Evolutionary conservation across 2,888 invertebrate genomes (phyloP).

Genomic region (Serripes groenlandicus): DNA sequence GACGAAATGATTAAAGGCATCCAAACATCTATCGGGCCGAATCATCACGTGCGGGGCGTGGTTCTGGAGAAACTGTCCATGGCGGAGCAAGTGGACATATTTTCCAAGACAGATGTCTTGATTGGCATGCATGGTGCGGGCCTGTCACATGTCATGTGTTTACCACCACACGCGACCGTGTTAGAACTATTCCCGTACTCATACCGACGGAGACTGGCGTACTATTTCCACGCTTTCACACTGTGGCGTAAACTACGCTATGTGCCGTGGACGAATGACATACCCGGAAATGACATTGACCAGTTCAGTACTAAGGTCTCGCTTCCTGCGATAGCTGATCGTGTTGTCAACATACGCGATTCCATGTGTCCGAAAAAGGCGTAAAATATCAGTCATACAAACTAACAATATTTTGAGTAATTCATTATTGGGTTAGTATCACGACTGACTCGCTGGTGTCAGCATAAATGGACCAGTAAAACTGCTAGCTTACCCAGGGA

Average conservation of each 20-base stretch:
- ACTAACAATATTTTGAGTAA: no score
- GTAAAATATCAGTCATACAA: no score
- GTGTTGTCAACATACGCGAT: slow-evolving; percentile 2
- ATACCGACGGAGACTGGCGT: slow-evolving; percentile 37
- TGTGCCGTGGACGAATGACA: slow-evolving; percentile 51
- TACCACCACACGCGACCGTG: slow-evolving; percentile 55
- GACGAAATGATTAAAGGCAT: slow-evolving; percentile 33
- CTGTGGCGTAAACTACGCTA: slow-evolving; percentile 58
- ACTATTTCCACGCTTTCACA: slow-evolving; percentile 61
- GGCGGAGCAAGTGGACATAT: slow-evolving; percentile 50
- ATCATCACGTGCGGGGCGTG: slow-evolving; percentile 33
- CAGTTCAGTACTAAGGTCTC: slow-evolving; percentile 11
- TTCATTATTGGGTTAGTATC: no score
- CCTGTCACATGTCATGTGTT: slow-evolving; percentile 46
- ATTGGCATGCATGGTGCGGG: slow-evolving; percentile 70
- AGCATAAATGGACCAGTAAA: no score
- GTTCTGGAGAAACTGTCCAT: slow-evolving; percentile 51
- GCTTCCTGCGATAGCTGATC: neutral
- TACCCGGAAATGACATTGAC: slow-evolving; percentile 41
- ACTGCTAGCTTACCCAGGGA: no score
- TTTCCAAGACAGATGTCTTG: slow-evolving; percentile 51
- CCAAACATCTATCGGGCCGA: slow-evolving; percentile 24
- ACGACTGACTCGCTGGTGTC: no score
- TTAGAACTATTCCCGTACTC: slow-evolving; percentile 63
- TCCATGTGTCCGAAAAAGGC: slow-evolving; percentile 1